Conservation (phyloP, 1,140 invertebrate species). For the Hermatobates lingyangjiaoensis region DNA sequence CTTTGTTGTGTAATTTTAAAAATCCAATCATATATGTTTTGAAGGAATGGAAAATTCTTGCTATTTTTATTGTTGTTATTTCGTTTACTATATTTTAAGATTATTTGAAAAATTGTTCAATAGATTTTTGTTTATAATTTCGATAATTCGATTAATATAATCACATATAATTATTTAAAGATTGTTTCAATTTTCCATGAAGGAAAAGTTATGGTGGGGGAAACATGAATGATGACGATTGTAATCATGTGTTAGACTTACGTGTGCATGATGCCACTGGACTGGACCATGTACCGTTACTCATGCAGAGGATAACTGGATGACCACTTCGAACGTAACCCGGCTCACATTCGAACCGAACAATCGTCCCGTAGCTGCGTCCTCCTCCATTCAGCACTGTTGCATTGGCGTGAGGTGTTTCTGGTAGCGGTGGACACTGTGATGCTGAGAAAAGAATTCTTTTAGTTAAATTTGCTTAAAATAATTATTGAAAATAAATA, state of each 20-base stretch:
- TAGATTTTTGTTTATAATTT: too few relatives aligned
- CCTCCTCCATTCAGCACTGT: slow-evolving; percentile 83
- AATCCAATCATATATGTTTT: too few relatives aligned
- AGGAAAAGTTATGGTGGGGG: too few relatives aligned
- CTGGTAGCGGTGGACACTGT: slow-evolving; percentile 73
- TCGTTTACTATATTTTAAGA: too few relatives aligned
- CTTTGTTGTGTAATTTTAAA: too few relatives aligned
- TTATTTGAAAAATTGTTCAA: too few relatives aligned
- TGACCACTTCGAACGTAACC: slow-evolving; percentile 76
- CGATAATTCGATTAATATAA: slow-evolving; percentile 1
- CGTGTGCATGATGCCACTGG: slow-evolving; percentile 73
- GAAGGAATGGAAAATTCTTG: too few relatives aligned
- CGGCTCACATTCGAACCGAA: slow-evolving; percentile 82
- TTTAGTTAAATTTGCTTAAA: background rate
- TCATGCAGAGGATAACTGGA: slow-evolving; percentile 84
- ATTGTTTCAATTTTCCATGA: too few relatives aligned
- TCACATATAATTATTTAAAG: too few relatives aligned
- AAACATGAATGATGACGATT: background rate
- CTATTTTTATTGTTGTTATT: too few relatives aligned
- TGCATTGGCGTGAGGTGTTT: slow-evolving; percentile 71
- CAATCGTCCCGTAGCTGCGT: slow-evolving; percentile 84
- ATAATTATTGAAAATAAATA: background rate
- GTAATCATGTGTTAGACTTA: slow-evolving; percentile 24
- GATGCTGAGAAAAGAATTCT: slow-evolving; percentile 42
- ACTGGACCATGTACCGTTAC: slow-evolving; percentile 90